Evolutionary conservation across 2,797 vertebrate genomes (phyloP).

Genomic region (Muraenolepis orangiensis): DNA sequence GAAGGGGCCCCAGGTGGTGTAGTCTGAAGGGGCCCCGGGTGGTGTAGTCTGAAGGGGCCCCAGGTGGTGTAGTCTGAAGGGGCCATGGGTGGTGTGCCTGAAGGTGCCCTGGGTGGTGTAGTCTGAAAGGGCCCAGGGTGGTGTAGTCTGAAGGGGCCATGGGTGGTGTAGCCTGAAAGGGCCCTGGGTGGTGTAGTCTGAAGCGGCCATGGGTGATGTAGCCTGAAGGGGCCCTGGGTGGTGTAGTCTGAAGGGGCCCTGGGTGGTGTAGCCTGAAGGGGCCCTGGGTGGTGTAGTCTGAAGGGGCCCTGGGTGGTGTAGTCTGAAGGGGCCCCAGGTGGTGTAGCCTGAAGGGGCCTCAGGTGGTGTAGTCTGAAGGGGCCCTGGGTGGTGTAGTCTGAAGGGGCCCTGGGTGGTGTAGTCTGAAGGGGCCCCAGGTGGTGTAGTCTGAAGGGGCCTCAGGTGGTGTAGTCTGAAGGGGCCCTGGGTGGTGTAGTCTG

Average conservation of each 20-base stretch:
- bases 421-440: conserved; percentile 16
- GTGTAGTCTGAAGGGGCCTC: conserved; percentile 15
- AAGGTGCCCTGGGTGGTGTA: too few relatives aligned
- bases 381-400: conserved; percentile 11
- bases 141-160: conserved; percentile 15
- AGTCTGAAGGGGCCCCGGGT: conserved; percentile 14
- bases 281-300: conserved; percentile 11
- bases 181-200: conserved; percentile 11
- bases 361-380: conserved; percentile 2
- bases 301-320: conserved; percentile 21
- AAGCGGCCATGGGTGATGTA: conserved; percentile 20
- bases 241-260: conserved; percentile 15
- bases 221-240: conserved; percentile 16
- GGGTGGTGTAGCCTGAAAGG: conserved; percentile 2
- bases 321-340: conserved; percentile 16
- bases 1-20: conserved; percentile 22
- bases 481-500: conserved; percentile 11
- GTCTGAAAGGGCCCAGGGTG: conserved; percentile 16
- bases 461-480: conserved; percentile 2
- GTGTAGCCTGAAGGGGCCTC: conserved; percentile 15
- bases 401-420: conserved; percentile 21
- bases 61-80: conserved; percentile 7
- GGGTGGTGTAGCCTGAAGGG: conserved; percentile 2
- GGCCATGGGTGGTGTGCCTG: too few relatives aligned
- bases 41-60: conserved; percentile 12